phyloP scores from a whole-genome alignment of 2,888 invertebrate species.

The Napeogenes inachia region DNA sequence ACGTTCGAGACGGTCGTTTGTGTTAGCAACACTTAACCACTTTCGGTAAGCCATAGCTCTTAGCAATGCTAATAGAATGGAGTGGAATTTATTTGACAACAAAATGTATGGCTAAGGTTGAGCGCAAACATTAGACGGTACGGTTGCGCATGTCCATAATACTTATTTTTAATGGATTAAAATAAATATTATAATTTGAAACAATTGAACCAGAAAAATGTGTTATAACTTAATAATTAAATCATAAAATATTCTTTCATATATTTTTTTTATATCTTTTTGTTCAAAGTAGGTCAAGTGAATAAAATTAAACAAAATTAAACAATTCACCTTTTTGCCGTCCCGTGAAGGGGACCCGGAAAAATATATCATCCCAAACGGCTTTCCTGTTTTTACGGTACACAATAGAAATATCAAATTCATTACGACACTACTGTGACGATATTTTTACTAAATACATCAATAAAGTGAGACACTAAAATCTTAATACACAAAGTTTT shows the following conservation, averaged over 20 bases:
- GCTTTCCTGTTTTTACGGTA: slow-evolving; percentile 15
- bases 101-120: slow-evolving; percentile 18
- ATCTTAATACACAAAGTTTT: slow-evolving; percentile 35
- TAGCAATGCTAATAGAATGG: slow-evolving; percentile 35
- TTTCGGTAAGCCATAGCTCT: slow-evolving; percentile 35
- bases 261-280: background rate
- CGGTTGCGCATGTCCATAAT: background rate
- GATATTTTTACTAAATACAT: slow-evolving; percentile 35
- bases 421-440: slow-evolving; percentile 25
- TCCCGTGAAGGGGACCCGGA: slow-evolving; percentile 6
- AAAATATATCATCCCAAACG: slow-evolving; percentile 17
- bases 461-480: slow-evolving; percentile 36
- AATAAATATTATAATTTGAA: background rate
- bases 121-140: background rate
- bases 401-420: slow-evolving; percentile 21
- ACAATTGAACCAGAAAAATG: too few species aligned
- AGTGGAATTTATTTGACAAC: slow-evolving; percentile 30
- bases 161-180: background rate
- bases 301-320: slow-evolving; percentile 17
- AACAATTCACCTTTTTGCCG: slow-evolving; percentile 12
- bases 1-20: slow-evolving; percentile 48
- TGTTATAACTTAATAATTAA: too few species aligned
- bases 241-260: too few species aligned
- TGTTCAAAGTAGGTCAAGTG: slow-evolving; percentile 10
- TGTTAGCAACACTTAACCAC: slow-evolving; percentile 58